phyloP scores from a whole-genome alignment of 2,888 invertebrate species.

The Harpagoxenus sublaevis region DNA sequence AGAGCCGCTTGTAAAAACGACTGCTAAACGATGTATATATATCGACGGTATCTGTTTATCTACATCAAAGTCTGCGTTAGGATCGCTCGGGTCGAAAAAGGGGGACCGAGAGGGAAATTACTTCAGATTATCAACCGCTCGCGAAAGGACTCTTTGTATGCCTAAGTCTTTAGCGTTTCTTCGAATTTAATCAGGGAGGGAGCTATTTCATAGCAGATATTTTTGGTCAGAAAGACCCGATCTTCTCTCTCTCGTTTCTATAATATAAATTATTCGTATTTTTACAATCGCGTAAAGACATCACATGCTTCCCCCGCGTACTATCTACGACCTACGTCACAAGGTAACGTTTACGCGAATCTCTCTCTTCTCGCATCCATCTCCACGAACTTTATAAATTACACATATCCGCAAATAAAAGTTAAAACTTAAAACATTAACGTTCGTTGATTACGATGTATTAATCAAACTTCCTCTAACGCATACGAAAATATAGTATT shows the following conservation, averaged over 20 bases:
- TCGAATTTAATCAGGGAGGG: neutral
- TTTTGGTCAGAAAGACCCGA: neutral
- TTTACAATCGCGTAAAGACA: neutral
- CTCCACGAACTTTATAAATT: neutral
- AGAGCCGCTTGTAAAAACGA: slow-evolving; percentile 3
- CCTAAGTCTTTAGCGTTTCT: neutral
- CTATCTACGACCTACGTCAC: neutral
- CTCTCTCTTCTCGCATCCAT: neutral
- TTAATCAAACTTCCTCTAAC: neutral
- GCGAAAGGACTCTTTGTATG: slow-evolving; percentile 17
- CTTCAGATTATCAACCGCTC: slow-evolving; percentile 19
- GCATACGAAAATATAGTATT: neutral
- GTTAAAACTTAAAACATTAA: neutral
- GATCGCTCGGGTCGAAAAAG: neutral
- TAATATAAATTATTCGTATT: neutral
- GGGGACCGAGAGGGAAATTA: neutral
- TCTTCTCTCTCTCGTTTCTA: neutral
- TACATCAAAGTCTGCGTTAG: slow-evolving; percentile 10
- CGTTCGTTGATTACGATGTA: neutral
- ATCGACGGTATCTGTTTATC: slow-evolving; percentile 1
- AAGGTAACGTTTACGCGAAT: neutral
- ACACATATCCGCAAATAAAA: neutral
- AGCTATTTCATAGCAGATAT: neutral
- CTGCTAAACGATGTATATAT: neutral
- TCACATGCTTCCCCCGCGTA: neutral